These are phyloP conservation scores for Clunio marinus DNA, from an alignment of 2,888 invertebrate species.

Conservation along the genomic window DNA sequence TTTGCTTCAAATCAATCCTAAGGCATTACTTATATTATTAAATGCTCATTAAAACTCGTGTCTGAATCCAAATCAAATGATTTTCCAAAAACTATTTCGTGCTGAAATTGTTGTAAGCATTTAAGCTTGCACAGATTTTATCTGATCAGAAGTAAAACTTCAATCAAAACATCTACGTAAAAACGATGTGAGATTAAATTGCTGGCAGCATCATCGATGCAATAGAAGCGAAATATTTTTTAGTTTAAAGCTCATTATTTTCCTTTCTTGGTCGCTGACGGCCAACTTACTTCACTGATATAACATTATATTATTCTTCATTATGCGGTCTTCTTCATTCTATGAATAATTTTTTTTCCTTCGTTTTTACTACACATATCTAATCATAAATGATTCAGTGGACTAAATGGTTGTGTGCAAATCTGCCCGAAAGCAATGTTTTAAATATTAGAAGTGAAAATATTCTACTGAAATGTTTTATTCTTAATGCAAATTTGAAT, in stretches of 20 bases:
- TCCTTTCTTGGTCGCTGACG: not conserved
- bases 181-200: not conserved
- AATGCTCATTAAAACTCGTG: not conserved
- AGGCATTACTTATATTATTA: conserved; percentile 11
- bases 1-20: conserved; percentile 4
- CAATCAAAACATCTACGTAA: not conserved
- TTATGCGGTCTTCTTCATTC: conserved; percentile 10
- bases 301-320: conserved; percentile 25
- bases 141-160: conserved; percentile 12
- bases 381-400: not conserved
- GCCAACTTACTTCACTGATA: not conserved
- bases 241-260: conserved; percentile 8
- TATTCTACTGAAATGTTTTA: too few relatives aligned
- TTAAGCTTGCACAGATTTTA: conserved; percentile 1
- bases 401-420: too few relatives aligned
- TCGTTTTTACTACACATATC: too few relatives aligned
- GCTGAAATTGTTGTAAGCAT: not conserved
- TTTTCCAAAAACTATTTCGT: conserved; percentile 13
- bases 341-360: conserved; percentile 13
- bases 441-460: too few relatives aligned
- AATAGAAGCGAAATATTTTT: not conserved
- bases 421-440: too few relatives aligned
- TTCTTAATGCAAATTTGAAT: too few relatives aligned
- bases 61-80: not conserved
- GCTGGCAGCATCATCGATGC: not conserved